Base-by-base conservation (phyloP, 2,797 vertebrate species). In the Pitangus sulphuratus region DNA sequence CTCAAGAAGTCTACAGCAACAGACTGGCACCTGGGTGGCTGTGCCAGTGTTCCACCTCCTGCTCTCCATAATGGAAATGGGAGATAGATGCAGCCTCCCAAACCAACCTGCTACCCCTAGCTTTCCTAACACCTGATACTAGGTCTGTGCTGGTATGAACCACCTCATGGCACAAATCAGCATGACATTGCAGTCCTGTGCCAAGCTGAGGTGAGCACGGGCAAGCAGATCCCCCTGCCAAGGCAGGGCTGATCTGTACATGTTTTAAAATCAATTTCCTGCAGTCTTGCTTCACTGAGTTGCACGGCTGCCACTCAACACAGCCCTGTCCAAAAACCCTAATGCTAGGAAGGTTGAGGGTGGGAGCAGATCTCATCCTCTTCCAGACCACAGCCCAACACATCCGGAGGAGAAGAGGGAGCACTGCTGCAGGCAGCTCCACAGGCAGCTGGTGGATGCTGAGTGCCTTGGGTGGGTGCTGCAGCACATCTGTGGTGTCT, bases 11-110 rank as follows among this genome's bases (percentile, higher is more conserved):
- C 50, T 72, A 30, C 35, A 40, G 4, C 16, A 37, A 10, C 22
- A 80, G 62, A 30, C 44, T 35, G 56, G n/a, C 31, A 44, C 18
- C 18, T 48, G 0, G 0, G 25, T n/a, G 31, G 42, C 56, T 37
- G 28, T 71, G 65, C 51, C 58, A 53, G 37, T 0, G 0, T 30
- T 16, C 8, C 22, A 14, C 5, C 8, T 26, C 15, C 31, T 1
- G 1, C 37, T 48, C 44, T 70, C 51, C 0, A 1, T 25, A 44
- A 16, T 2, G 35, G 40, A 0, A 1, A 5, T 2, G 12, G 22
- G 70, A 75, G 40, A 35, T 8, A 51, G 51, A 40, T 1, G 6
- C 39, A 44, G 33, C 28, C 17, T 33, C 47, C 28, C 31, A 65
- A 8, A 13, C 5, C 21, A 28, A 6, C 20, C 39, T 25, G 33